Evolutionary conservation across 2,797 vertebrate species (phyloP), one percentile per base, ranked within the genome.

Genomic region (Pygocentrus nattereri): DNA sequence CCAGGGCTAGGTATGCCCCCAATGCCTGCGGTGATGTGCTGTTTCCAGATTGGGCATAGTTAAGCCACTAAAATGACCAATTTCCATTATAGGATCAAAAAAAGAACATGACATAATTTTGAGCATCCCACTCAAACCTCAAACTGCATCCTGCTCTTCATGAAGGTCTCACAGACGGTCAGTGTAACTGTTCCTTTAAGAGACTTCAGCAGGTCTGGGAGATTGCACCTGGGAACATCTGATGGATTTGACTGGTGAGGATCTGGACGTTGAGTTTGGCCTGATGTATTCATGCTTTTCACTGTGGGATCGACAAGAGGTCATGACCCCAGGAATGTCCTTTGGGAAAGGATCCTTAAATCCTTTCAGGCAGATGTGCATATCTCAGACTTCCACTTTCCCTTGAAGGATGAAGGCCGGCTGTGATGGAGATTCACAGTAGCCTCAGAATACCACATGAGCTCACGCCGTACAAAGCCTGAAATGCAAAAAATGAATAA

Each of bases 321-420:
- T 65, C 70, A 30, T 27, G 78, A 74, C 78, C 70, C 65, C 12
- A 1, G 12, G n/a, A 10, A 4, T 65, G 56, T 56, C 70, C 31
- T 67, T 21, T 44, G 49, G 70, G n/a, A 65, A 80, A n/a, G 6
- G 5, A 27, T 6, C 3, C 15, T 27, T 27, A 59, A 15, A 25
- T 27, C 56, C 56, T 23, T 21, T 25, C 56, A 21, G 19, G 6
- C 2, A n/a, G 52, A 5, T 52, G 13, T n/a, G 49, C 49, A 16
- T 56, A 21, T 56, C 52, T 56, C 52, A n/a, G n/a, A 12, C 7
- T 23, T 58, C 1, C 15, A 12, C 1, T 12, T 62, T 30, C 18
- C 12, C 59, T 18, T 5, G 4, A 16, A 27, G 59, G 58, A 2
- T 61, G 4, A 61, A 30, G 15, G 25, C 58, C 23, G 1, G 25